phyloP scores from a whole-genome alignment of 2,888 invertebrate species.

The Dione vanillae region DNA sequence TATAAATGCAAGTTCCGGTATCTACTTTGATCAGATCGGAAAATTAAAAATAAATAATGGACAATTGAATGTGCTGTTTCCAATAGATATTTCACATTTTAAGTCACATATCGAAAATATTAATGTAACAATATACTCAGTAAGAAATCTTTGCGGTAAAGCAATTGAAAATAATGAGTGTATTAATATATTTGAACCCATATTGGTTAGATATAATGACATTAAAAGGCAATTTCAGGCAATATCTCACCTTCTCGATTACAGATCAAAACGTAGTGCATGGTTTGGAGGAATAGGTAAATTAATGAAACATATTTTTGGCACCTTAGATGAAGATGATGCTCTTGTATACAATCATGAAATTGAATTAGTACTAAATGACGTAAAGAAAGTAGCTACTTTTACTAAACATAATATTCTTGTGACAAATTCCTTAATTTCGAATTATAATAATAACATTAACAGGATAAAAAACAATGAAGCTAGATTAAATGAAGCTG shows the following conservation, averaged over 20 bases:
- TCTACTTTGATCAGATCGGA: slow-evolving; percentile 48
- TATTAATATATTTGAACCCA: slow-evolving; percentile 36
- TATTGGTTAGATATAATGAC: slow-evolving; percentile 30
- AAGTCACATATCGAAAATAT: slow-evolving; percentile 44
- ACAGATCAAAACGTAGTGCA: slow-evolving; percentile 41
- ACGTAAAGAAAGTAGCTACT: slow-evolving; percentile 41
- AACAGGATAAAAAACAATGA: slow-evolving; percentile 39
- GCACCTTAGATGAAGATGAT: slow-evolving; percentile 49
- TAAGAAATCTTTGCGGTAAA: not conserved
- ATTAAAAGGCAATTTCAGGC: slow-evolving; percentile 38
- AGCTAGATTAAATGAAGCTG: slow-evolving; percentile 30
- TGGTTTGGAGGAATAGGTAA: slow-evolving; percentile 48
- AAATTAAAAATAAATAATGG: slow-evolving; percentile 41
- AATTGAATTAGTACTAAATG: slow-evolving; percentile 41
- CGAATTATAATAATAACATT: slow-evolving; percentile 38
- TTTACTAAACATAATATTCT: slow-evolving; percentile 47
- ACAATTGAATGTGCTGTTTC: slow-evolving; percentile 39
- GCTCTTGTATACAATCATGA: slow-evolving; percentile 44
- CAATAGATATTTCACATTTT: slow-evolving; percentile 45
- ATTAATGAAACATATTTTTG: slow-evolving; percentile 48
- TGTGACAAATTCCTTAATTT: slow-evolving; percentile 40
- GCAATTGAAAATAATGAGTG: slow-evolving; percentile 19
- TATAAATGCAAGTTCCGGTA: slow-evolving; percentile 40
- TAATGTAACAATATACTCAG: not conserved
- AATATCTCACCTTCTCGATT: slow-evolving; percentile 44